A percentile compares a stretch with the other conserved stretches of the same genome.
Conservation (phyloP, 2,113 vertebrate species). For the Anarrhichthys ocellatus region DNA sequence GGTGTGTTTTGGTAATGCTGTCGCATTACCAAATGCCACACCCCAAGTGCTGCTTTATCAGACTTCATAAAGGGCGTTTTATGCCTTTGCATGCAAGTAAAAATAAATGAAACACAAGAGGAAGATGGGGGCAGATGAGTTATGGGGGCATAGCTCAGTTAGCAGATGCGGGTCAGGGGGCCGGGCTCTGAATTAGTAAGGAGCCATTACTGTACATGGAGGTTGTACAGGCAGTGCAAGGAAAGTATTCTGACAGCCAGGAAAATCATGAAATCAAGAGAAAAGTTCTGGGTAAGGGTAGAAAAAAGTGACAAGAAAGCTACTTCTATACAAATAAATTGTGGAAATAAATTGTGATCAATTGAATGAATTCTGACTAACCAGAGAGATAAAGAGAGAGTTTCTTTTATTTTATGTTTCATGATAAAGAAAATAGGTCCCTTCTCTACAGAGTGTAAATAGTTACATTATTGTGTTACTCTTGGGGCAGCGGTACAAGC, state of each 20-base stretch:
- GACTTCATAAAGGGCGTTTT: neutral
- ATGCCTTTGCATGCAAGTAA: neutral
- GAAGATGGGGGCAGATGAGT: neutral
- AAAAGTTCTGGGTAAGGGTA: neutral
- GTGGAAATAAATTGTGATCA: neutral
- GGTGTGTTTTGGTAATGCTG: slow-evolving; percentile 17
- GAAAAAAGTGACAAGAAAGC: neutral
- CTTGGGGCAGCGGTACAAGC: neutral
- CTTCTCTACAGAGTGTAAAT: neutral
- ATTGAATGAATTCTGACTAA: neutral
- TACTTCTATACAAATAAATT: neutral
- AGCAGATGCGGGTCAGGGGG: slow-evolving; percentile 42
- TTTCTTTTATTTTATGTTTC: neutral
- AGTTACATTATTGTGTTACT: neutral
- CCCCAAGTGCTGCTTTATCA: slow-evolving; percentile 13
- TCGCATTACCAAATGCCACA: too few relatives aligned
- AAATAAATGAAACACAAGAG: slow-evolving; percentile 19
- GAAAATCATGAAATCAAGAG: neutral
- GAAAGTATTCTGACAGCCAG: neutral
- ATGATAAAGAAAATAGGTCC: neutral
- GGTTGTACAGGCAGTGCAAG: neutral
- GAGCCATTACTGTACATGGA: slow-evolving; percentile 24
- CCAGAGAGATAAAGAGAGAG: neutral
- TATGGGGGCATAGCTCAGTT: slow-evolving; percentile 34
- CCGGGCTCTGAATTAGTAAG: slow-evolving; percentile 25